Evolutionary conservation across 2,113 vertebrate genomes (phyloP).

Genomic region (Oncorhynchus nerka): DNA sequence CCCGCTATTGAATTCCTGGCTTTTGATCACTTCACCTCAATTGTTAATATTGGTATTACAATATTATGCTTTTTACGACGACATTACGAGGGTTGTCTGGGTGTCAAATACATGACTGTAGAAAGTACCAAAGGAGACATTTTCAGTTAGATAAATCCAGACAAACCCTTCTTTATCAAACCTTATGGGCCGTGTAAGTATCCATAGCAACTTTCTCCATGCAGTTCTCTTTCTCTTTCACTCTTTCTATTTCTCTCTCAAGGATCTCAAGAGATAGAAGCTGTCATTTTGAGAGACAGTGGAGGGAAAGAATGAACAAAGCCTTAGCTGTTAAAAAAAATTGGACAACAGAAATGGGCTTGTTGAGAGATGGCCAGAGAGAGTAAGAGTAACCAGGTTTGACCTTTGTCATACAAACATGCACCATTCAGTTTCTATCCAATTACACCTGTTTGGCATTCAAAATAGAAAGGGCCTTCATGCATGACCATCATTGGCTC

Average conservation of each 20-base stretch:
- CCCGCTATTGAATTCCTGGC: slow-evolving; percentile 15
- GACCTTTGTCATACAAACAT: slow-evolving; percentile 51
- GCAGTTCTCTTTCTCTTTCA: slow-evolving; percentile 45
- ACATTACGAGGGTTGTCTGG: background rate
- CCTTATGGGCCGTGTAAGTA: slow-evolving; percentile 43
- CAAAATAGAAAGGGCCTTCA: slow-evolving; percentile 32
- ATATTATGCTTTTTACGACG: background rate
- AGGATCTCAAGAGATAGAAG: slow-evolving; percentile 60
- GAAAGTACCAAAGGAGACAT: background rate
- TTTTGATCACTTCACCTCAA: slow-evolving; percentile 22
- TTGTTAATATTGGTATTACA: slow-evolving; percentile 14
- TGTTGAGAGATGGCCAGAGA: slow-evolving; percentile 23
- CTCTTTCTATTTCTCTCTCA: slow-evolving; percentile 29
- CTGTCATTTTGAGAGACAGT: slow-evolving; percentile 52
- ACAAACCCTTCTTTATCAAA: slow-evolving; percentile 33
- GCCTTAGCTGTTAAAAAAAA: slow-evolving; percentile 30
- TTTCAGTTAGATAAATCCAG: slow-evolving; percentile 33
- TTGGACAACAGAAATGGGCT: slow-evolving; percentile 33
- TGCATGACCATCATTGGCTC: slow-evolving; percentile 20
- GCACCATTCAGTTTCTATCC: slow-evolving; percentile 42
- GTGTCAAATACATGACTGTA: background rate
- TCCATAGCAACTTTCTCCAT: slow-evolving; percentile 60
- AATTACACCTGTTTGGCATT: slow-evolving; percentile 26
- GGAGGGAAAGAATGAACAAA: slow-evolving; percentile 55
- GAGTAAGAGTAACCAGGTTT: slow-evolving; percentile 48